Percentiles rank a stretch among this genome's conserved stretches.
Evolutionary conservation across 2,113 vertebrate genomes (phyloP).

Genomic region (Pelvicachromis taeniatus): DNA sequence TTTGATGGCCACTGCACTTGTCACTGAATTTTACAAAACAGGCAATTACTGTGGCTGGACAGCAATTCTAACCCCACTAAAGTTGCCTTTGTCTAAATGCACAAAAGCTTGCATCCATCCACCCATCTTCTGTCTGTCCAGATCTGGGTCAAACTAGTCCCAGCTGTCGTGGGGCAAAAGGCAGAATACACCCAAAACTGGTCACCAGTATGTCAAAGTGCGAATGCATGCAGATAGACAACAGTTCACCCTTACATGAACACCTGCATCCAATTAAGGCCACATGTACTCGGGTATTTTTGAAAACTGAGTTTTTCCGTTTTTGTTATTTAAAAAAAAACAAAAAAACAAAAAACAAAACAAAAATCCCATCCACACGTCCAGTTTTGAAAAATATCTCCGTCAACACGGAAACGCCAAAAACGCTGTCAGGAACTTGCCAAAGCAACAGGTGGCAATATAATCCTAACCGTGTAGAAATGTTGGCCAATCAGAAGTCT

Average conservation of each 20-base stretch:
- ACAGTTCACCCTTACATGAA: neutral
- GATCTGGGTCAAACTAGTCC: neutral
- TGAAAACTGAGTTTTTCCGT: too few relatives aligned
- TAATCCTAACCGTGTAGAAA: too few relatives aligned
- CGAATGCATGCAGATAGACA: neutral
- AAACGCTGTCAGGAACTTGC: too few relatives aligned
- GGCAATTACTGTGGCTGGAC: constrained; percentile 12
- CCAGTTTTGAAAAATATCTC: too few relatives aligned
- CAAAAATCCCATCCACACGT: too few relatives aligned
- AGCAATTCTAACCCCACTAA: neutral
- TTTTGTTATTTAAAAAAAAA: too few relatives aligned
- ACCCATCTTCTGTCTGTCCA: neutral
- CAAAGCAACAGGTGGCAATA: too few relatives aligned
- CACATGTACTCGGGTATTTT: too few relatives aligned
- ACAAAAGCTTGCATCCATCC: neutral
- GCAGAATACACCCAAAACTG: neutral
- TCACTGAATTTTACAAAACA: constrained; percentile 41
- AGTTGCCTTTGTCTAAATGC: neutral
- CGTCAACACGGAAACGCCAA: too few relatives aligned
- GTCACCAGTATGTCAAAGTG: neutral
- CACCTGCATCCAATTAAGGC: neutral
- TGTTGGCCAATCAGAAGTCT: too few relatives aligned
- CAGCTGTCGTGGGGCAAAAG: neutral
- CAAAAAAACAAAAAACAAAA: too few relatives aligned
- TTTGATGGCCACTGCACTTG: constrained; percentile 24